Conservation (phyloP, 2,797 vertebrate genomes). For the Chaetophractus vellerosus region DNA sequence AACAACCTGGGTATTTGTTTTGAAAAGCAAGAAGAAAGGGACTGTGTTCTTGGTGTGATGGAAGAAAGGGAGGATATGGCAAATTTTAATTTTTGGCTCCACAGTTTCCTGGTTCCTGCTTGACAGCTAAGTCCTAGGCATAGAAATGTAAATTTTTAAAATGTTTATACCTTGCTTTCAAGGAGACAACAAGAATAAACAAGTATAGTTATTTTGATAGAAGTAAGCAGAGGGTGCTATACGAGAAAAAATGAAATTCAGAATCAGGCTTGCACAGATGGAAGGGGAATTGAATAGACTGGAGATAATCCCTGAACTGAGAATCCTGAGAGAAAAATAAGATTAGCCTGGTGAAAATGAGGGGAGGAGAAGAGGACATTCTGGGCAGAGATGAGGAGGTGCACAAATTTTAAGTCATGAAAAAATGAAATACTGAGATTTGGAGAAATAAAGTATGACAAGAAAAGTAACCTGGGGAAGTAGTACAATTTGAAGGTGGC, state of each 20-base stretch:
- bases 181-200: conserved; percentile 1
- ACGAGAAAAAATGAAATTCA: conserved; percentile 6
- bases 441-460: background rate
- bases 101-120: background rate
- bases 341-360: background rate
- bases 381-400: background rate
- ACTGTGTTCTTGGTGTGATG: background rate
- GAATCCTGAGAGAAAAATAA: background rate
- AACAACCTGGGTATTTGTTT: background rate
- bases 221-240: background rate
- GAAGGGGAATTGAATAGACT: background rate
- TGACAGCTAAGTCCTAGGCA: background rate
- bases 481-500: background rate
- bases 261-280: background rate
- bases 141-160: background rate
- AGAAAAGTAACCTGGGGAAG: background rate
- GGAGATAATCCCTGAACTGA: background rate
- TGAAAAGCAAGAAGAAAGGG: background rate
- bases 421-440: background rate
- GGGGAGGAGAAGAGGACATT: background rate
- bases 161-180: background rate
- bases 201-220: background rate
- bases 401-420: background rate
- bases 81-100: background rate
- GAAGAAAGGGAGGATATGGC: background rate